These are phyloP conservation scores for Acinonyx jubatus DNA, from an alignment of 2,113 vertebrate species.

Conservation along the genomic window DNA sequence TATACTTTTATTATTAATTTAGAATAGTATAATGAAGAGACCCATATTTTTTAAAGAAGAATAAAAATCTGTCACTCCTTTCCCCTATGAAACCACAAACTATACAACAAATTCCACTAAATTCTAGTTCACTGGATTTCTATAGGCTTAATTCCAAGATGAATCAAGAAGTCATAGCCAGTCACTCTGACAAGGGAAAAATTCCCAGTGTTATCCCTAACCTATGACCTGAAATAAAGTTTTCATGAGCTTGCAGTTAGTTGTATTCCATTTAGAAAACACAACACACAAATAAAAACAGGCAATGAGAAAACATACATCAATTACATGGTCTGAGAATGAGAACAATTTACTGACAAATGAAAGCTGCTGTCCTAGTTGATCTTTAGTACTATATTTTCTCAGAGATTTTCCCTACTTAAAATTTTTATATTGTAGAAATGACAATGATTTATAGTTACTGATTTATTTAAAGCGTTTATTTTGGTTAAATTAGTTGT, in stretches of 20 bases:
- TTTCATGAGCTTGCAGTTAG: background rate
- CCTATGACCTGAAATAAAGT: background rate
- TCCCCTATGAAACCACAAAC: background rate
- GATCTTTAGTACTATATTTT: background rate
- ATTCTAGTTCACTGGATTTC: background rate
- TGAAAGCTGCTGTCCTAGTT: background rate
- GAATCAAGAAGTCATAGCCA: background rate
- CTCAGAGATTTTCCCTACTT: background rate
- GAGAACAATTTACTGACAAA: background rate
- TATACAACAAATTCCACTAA: background rate
- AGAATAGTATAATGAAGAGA: background rate
- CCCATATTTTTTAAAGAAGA: background rate
- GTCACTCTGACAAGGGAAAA: background rate
- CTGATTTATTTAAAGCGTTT: background rate
- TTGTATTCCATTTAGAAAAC: background rate
- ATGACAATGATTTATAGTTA: background rate
- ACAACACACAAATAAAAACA: background rate
- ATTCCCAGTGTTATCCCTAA: background rate
- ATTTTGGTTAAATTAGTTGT: background rate
- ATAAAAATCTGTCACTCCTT: background rate
- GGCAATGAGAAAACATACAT: background rate
- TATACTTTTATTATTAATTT: conserved; percentile 43
- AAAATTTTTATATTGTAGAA: background rate
- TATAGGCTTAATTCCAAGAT: background rate
- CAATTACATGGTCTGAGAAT: background rate